Evolutionary conservation across 2,888 invertebrate genomes (phyloP).

Genomic region (Halictus ligatus): DNA sequence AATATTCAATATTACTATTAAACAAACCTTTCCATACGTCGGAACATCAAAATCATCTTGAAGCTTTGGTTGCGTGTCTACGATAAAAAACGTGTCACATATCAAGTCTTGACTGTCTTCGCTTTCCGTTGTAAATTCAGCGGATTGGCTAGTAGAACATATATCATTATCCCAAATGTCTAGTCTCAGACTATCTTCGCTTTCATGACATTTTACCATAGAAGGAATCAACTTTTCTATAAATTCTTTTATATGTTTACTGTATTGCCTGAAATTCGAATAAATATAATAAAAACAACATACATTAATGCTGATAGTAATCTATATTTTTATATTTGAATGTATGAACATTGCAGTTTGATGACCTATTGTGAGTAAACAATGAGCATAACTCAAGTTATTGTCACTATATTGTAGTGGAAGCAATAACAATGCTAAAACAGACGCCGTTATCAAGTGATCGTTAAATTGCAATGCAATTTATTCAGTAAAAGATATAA

Average conservation of each 20-base stretch:
- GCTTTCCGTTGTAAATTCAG: slow-evolving; percentile 46
- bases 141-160: slow-evolving; percentile 43
- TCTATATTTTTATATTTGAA: not conserved
- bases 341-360: not conserved
- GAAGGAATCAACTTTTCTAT: slow-evolving; percentile 63
- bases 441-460: not conserved
- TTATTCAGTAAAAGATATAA: not conserved
- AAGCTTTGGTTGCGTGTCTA: slow-evolving; percentile 85
- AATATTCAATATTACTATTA: slow-evolving; percentile 46
- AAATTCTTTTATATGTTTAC: slow-evolving; percentile 71
- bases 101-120: slow-evolving; percentile 49
- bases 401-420: not conserved
- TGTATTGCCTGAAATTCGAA: slow-evolving; percentile 69
- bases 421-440: not conserved
- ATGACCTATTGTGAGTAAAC: slow-evolving; percentile 14
- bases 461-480: not conserved
- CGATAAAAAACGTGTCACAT: slow-evolving; percentile 80
- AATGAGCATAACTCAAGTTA: not conserved
- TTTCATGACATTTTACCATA: slow-evolving; percentile 54
- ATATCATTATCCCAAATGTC: slow-evolving; percentile 77
- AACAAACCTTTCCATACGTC: slow-evolving; percentile 83
- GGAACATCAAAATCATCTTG: slow-evolving; percentile 80
- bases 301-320: not conserved
- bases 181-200: slow-evolving; percentile 70
- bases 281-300: slow-evolving; percentile 22